Conservation (phyloP, 2,888 invertebrate species). For the Parnassius orleans region DNA sequence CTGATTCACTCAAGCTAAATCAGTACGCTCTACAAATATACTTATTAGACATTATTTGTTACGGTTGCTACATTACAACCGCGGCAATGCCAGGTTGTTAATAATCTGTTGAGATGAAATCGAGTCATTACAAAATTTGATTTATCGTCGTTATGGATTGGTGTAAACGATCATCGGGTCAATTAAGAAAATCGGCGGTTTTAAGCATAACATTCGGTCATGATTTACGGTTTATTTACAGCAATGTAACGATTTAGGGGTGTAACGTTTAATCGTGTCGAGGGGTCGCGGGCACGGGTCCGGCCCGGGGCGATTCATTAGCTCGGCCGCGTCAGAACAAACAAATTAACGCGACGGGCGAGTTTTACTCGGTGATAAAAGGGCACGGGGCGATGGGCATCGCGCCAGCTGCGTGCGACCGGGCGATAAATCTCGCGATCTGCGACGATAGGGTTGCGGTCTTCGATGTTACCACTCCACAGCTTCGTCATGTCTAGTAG, state of each 20-base stretch:
- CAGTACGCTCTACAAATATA: conserved; percentile 62
- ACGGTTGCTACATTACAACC: conserved; percentile 46
- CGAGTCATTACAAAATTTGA: not conserved
- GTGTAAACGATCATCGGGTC: not conserved
- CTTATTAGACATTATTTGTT: conserved; percentile 51
- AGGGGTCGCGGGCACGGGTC: conserved; percentile 66
- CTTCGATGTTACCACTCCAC: conserved; percentile 18
- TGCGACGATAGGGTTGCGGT: conserved; percentile 37
- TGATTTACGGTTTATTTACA: conserved; percentile 75
- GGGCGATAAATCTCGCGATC: conserved; percentile 64
- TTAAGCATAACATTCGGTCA: conserved; percentile 34
- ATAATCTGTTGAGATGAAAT: conserved; percentile 22
- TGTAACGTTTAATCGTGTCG: conserved; percentile 67
- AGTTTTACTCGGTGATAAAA: conserved; percentile 76
- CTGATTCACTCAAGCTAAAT: conserved; percentile 76
- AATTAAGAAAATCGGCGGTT: conserved; percentile 36
- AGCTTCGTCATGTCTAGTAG: not conserved
- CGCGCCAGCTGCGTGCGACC: conserved; percentile 70
- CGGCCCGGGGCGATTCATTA: conserved; percentile 77
- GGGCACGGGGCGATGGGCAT: conserved; percentile 69
- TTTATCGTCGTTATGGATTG: not conserved
- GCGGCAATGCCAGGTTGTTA: conserved; percentile 33
- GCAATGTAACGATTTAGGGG: conserved; percentile 65
- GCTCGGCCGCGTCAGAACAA: conserved; percentile 74
- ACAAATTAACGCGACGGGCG: conserved; percentile 77